These are phyloP conservation scores for Apis dorsata DNA, from an alignment of 1,140 invertebrate genomes.

Conservation along the genomic window DNA sequence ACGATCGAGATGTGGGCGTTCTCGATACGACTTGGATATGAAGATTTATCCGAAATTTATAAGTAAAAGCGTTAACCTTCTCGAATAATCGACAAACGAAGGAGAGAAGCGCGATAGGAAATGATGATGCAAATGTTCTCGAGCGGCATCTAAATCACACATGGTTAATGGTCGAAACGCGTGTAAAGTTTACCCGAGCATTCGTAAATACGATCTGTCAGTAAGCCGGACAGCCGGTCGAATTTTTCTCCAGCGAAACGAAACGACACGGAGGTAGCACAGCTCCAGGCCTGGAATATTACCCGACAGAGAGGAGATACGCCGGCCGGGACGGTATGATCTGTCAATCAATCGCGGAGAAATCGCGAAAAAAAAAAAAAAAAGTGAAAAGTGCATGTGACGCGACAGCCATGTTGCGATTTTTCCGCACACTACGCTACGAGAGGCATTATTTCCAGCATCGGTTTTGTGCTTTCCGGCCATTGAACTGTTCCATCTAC, in stretches of 20 bases:
- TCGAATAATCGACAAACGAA: too few species aligned
- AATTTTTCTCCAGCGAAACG: conserved; percentile 35
- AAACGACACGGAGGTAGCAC: not conserved
- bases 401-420: conserved; percentile 68
- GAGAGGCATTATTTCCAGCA: conserved; percentile 63
- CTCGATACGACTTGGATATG: too few species aligned
- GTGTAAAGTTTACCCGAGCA: conserved; percentile 14
- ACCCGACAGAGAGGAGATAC: conserved; percentile 50
- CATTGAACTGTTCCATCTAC: conserved; percentile 58
- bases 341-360: conserved; percentile 65
- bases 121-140: not conserved
- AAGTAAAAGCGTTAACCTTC: too few species aligned
- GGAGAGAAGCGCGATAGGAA: too few species aligned
- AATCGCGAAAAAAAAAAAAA: conserved; percentile 56
- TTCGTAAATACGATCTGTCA: conserved; percentile 33
- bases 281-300: conserved; percentile 41
- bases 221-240: conserved; percentile 20
- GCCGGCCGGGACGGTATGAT: conserved; percentile 49
- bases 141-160: not conserved
- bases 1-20: conserved; percentile 47
- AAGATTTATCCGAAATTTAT: too few species aligned
- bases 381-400: conserved; percentile 64
- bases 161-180: conserved; percentile 6
- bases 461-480: conserved; percentile 68
- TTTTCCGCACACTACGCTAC: conserved; percentile 52